Conservation (phyloP, 2,888 invertebrate genomes). For the Microctonus hyperodae region DNA sequence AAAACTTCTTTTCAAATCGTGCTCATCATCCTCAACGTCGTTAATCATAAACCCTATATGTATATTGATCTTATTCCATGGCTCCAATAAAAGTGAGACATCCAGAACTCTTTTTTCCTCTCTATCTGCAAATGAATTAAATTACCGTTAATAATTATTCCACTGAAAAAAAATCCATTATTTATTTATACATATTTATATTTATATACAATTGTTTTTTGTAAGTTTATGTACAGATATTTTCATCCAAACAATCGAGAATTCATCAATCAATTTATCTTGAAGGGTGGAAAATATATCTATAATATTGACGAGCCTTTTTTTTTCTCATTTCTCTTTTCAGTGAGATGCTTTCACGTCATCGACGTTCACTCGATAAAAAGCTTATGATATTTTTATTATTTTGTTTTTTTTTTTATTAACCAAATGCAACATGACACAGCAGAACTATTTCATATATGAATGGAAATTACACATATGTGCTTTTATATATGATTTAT, state of each 20-base stretch:
- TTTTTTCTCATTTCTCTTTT: neutral
- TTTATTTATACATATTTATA: neutral
- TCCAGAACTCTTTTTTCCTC: neutral
- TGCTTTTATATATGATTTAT: neutral
- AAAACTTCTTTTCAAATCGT: slow-evolving; percentile 6
- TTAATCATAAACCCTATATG: slow-evolving; percentile 19
- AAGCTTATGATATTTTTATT: neutral
- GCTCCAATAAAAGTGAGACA: neutral
- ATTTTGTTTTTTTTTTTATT: neutral
- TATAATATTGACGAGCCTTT: neutral
- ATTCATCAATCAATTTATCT: slow-evolving; percentile 4
- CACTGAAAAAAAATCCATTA: neutral
- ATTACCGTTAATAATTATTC: neutral
- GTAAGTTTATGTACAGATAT: too few relatives aligned
- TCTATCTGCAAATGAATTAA: slow-evolving; percentile 4
- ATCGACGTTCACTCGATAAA: neutral
- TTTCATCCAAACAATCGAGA: neutral
- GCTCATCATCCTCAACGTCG: neutral
- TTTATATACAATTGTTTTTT: too few relatives aligned
- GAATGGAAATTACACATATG: neutral
- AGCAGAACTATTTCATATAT: neutral
- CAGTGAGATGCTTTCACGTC: neutral
- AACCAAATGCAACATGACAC: neutral
- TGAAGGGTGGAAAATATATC: neutral
- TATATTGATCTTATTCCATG: neutral